These are phyloP conservation scores for Dicycla oo DNA, from an alignment of 2,888 invertebrate species.

Conservation along the genomic window DNA sequence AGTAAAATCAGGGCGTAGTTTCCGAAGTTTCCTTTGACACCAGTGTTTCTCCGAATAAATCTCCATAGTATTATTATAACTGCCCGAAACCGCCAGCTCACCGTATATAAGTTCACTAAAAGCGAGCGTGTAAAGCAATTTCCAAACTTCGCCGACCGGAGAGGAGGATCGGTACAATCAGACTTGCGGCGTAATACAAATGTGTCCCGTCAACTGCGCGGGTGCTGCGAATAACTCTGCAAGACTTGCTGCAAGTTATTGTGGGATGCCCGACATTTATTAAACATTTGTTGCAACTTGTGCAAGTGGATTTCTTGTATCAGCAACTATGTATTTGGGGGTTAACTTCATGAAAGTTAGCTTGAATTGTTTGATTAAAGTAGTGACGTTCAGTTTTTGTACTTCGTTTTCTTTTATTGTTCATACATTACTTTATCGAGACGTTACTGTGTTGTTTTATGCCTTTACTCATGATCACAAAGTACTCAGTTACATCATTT, in stretches of 20 bases:
- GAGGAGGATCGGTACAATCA: constrained; percentile 41
- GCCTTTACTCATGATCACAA: neutral
- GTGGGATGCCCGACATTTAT: constrained; percentile 45
- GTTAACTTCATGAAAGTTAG: constrained; percentile 1
- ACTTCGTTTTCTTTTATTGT: neutral
- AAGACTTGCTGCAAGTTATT: constrained; percentile 41
- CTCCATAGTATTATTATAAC: neutral
- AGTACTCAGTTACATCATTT: neutral
- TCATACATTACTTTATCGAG: neutral
- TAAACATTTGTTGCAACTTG: constrained; percentile 42
- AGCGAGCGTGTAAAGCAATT: constrained; percentile 26
- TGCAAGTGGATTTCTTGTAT: constrained; percentile 23
- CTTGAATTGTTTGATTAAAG: constrained; percentile 11
- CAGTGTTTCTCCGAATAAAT: neutral
- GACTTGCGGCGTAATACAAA: constrained; percentile 45
- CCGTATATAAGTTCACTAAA: constrained; percentile 11
- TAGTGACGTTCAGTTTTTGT: neutral
- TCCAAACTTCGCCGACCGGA: constrained; percentile 33
- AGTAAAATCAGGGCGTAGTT: neutral
- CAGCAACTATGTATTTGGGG: constrained; percentile 8
- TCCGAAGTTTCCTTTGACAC: neutral
- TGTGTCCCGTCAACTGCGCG: constrained; percentile 45
- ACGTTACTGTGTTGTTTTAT: neutral
- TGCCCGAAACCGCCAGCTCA: neutral
- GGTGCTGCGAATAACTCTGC: constrained; percentile 39